phyloP scores from a whole-genome alignment of 1,140 invertebrate species.

The Drosophila busckii region DNA sequence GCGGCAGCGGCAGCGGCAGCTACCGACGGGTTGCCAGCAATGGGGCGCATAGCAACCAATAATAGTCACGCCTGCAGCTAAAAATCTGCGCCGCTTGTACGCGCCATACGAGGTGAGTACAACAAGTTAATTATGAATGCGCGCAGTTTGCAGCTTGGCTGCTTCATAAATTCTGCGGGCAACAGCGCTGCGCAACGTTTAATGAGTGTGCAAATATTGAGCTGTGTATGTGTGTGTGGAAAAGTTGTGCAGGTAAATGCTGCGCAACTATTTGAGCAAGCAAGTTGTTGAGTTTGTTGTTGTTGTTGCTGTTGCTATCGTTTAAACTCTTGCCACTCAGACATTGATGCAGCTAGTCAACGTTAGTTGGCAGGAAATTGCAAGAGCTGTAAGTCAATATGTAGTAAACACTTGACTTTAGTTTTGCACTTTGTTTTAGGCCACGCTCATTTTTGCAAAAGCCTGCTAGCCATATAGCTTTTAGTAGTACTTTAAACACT shows the following conservation, averaged over 20 bases:
- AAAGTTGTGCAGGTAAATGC: slow-evolving; percentile 43
- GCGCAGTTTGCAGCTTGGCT: slow-evolving; percentile 40
- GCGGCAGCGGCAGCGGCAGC: slow-evolving; percentile 11
- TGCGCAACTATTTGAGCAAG: slow-evolving; percentile 56
- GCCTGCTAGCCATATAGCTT: too few relatives aligned
- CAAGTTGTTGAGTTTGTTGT: slow-evolving; percentile 48
- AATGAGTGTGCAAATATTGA: slow-evolving; percentile 66
- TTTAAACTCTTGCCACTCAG: slow-evolving; percentile 19
- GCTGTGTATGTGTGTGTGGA: slow-evolving; percentile 11
- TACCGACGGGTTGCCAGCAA: too few relatives aligned
- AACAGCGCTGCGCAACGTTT: slow-evolving; percentile 41
- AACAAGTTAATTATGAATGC: slow-evolving; percentile 72
- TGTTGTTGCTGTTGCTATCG: slow-evolving; percentile 48
- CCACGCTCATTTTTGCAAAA: too few relatives aligned
- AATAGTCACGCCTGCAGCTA: slow-evolving; percentile 37
- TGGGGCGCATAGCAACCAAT: too few relatives aligned
- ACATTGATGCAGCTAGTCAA: neutral
- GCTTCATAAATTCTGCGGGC: slow-evolving; percentile 61
- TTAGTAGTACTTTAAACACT: too few relatives aligned
- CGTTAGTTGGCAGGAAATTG: slow-evolving; percentile 10
- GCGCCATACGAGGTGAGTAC: slow-evolving; percentile 38
- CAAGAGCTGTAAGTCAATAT: slow-evolving; percentile 21
- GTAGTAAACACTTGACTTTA: neutral
- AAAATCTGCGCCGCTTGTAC: slow-evolving; percentile 28
- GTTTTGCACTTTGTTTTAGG: slow-evolving; percentile 10